Evolutionary conservation across 2,797 vertebrate species (phyloP).

Genomic region (Simalia tracyae): DNA sequence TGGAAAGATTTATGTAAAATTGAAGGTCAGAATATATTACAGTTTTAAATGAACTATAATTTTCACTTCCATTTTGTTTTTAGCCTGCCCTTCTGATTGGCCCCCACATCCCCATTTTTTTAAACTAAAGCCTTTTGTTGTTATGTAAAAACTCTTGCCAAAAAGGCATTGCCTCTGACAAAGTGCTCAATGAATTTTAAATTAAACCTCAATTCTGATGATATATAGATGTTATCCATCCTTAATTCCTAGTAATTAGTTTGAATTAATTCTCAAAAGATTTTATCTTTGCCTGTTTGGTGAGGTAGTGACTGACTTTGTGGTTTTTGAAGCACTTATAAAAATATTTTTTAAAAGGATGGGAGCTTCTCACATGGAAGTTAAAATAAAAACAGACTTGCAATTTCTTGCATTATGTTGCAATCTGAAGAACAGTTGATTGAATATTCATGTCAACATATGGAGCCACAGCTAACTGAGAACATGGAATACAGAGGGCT

Average conservation of each 20-base stretch:
- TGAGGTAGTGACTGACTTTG: background rate
- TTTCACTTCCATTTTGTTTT: background rate
- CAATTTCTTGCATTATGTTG: background rate
- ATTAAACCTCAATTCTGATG: conserved; percentile 19
- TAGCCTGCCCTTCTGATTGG: fast-evolving
- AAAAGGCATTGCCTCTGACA: conserved; percentile 1
- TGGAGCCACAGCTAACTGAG: background rate
- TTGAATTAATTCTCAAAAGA: background rate
- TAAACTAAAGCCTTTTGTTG: background rate
- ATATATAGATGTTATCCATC: conserved; percentile 10
- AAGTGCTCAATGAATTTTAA: conserved; percentile 13
- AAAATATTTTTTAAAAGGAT: background rate
- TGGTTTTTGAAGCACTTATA: fast-evolving
- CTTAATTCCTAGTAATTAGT: conserved; percentile 22
- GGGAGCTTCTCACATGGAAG: background rate
- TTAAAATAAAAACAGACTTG: background rate
- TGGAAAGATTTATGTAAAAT: background rate
- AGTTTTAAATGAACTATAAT: background rate
- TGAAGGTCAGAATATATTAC: background rate
- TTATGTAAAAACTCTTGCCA: background rate
- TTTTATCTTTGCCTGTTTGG: background rate
- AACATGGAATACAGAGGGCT: background rate
- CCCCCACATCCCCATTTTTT: background rate
- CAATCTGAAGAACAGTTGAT: background rate
- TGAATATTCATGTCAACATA: background rate